Evolutionary conservation across 2,797 vertebrate genomes (phyloP).

Genomic region (Sebastes itinus): DNA sequence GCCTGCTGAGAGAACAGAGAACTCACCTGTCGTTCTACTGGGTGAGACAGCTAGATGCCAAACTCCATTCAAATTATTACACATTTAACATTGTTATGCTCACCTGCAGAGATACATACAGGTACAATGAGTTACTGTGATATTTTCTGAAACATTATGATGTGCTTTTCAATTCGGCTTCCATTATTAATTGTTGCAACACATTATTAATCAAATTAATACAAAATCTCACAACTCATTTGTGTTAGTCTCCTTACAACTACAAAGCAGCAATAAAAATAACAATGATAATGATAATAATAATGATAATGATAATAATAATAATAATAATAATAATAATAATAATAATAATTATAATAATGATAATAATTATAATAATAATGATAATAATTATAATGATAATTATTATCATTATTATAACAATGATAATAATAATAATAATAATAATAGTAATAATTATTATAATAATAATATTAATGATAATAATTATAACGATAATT

Average conservation of each 20-base stretch:
- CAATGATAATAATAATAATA: too few relatives aligned
- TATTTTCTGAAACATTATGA: background rate
- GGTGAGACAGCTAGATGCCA: background rate
- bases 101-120: accelerated
- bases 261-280: background rate
- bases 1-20: background rate
- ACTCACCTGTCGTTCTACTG: background rate
- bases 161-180: background rate
- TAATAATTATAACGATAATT: too few relatives aligned
- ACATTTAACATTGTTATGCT: background rate
- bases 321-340: too few relatives aligned
- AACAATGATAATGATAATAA: background rate
- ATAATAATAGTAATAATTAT: background rate
- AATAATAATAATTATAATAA: too few relatives aligned
- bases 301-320: accelerated
- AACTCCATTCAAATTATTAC: background rate
- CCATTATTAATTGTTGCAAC: background rate
- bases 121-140: accelerated
- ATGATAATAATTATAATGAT: too few relatives aligned
- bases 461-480: too few relatives aligned
- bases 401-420: too few relatives aligned
- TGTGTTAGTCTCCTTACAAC: background rate
- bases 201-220: background rate
- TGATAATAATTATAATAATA: too few relatives aligned
- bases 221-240: background rate